Evolutionary conservation across 2,797 vertebrate genomes (phyloP).

Genomic region (Tragopan temminckii): DNA sequence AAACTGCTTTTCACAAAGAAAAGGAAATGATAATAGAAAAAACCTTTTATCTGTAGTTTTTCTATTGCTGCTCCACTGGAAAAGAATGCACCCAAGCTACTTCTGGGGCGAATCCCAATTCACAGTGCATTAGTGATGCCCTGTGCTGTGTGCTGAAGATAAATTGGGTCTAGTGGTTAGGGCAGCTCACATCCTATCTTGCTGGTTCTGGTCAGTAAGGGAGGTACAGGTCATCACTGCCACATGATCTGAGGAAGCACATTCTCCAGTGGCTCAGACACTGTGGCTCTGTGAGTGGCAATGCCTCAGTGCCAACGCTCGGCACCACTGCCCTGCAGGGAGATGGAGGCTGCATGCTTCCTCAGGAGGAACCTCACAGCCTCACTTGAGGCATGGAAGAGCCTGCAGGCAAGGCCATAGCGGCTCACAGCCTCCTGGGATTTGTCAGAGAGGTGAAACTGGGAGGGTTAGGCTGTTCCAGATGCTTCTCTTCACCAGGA

Average conservation of each 20-base stretch:
- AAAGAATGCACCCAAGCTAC: background rate
- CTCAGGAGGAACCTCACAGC: background rate
- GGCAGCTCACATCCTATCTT: background rate
- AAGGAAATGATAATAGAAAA: background rate
- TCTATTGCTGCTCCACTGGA: background rate
- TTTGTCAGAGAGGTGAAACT: background rate
- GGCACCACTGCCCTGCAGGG: background rate
- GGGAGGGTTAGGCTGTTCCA: background rate
- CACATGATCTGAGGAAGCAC: background rate
- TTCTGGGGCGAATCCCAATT: background rate
- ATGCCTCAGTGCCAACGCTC: background rate
- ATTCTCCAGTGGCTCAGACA: background rate
- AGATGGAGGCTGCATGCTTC: background rate
- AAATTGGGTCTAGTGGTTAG: background rate
- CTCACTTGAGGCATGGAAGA: background rate
- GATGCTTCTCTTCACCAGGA: background rate
- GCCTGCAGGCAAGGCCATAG: background rate
- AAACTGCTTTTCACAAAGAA: background rate
- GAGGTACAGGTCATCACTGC: background rate
- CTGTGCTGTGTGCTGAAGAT: accelerated
- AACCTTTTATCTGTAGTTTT: background rate
- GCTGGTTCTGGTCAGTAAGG: background rate
- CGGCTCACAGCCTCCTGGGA: background rate
- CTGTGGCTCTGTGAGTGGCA: accelerated
- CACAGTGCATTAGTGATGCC: background rate